Percentiles rank a stretch among this genome's conserved stretches.
These are phyloP conservation scores for Holothuria scabra DNA, from an alignment of 53 echinoderm and acorn worm genomes.

Conservation along the genomic window DNA sequence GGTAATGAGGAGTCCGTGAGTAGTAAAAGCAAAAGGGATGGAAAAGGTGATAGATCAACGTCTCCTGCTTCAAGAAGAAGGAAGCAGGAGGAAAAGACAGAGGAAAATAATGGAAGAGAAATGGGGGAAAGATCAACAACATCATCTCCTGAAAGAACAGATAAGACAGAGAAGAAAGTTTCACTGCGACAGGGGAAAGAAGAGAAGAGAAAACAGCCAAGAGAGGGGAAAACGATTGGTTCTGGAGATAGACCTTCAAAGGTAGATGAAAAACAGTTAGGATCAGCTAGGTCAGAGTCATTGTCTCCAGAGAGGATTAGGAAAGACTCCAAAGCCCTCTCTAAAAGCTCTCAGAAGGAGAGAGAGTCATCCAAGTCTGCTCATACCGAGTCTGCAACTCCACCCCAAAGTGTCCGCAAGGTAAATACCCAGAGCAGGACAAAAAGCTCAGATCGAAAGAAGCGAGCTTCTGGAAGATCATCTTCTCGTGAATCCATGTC, in stretches of 20 bases:
- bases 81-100: slow-evolving; percentile 2
- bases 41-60: neutral
- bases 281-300: no score
- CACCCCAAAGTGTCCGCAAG: neutral
- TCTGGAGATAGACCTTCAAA: no score
- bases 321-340: neutral
- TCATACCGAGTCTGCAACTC: neutral
- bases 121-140: neutral
- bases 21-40: no score
- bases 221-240: neutral
- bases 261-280: no score
- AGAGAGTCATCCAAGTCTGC: neutral
- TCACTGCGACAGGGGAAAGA: neutral
- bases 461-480: neutral
- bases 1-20: neutral
- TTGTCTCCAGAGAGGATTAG: neutral
- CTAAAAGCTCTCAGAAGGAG: neutral
- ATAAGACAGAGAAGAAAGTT: neutral
- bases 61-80: neutral
- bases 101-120: neutral
- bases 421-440: neutral
- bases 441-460: neutral
- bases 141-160: neutral
- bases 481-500: no score
- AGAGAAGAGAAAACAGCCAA: neutral